A percentile compares a stretch with the other conserved stretches of the same genome.
Conservation (phyloP, 1,140 invertebrate species). For the Drosophila punjabiensis region DNA sequence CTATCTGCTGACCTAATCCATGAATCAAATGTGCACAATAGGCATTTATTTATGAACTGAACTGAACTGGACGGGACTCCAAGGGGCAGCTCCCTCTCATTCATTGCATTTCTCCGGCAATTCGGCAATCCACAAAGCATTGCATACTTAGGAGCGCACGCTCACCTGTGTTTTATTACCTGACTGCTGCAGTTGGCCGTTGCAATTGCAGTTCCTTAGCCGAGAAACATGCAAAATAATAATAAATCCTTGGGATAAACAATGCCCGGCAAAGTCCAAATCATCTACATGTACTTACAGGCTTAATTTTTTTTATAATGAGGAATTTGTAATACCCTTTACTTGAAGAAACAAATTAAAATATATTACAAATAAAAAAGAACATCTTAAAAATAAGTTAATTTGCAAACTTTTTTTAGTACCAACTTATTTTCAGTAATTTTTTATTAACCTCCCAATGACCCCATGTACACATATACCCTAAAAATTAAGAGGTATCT, state of each 20-base stretch:
- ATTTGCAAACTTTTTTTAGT: too few species aligned
- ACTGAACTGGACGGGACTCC: conserved; percentile 13
- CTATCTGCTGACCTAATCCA: conserved; percentile 32
- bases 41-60: conserved; percentile 53
- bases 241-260: conserved; percentile 58
- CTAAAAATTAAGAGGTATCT: neutral
- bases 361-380: neutral
- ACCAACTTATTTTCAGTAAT: neutral
- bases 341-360: neutral
- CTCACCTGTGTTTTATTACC: conserved; percentile 35
- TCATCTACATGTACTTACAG: neutral
- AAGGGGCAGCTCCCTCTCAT: neutral
- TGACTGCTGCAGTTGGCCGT: conserved; percentile 35
- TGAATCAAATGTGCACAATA: conserved; percentile 46
- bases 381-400: too few species aligned
- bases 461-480: neutral
- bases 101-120: conserved; percentile 19
- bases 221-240: conserved; percentile 62
- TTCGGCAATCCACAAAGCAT: conserved; percentile 28
- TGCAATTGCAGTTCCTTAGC: conserved; percentile 17
- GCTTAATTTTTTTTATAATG: too few species aligned
- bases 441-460: neutral
- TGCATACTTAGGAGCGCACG: conserved; percentile 14
- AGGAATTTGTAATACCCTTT: neutral
- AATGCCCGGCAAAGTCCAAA: conserved; percentile 31